Percentiles rank a stretch among this genome's conserved stretches.
Evolutionary conservation across 30 jellyfish, hydroid and myxozoan genomes (phyloP).

Genomic region (Clytia hemisphaerica): DNA sequence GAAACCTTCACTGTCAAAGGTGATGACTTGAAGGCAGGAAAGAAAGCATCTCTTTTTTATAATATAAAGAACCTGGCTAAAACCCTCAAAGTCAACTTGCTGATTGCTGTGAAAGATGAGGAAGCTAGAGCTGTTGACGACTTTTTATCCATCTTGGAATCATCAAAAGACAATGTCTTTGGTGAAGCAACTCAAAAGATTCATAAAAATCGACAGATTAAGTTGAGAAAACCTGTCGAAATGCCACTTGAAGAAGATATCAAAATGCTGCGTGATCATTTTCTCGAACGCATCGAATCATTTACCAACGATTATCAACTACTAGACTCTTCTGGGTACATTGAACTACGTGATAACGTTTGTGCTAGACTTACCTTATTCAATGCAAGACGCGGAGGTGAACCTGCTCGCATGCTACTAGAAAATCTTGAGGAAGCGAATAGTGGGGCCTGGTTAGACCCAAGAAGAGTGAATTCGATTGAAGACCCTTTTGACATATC

Average conservation of each 20-base stretch:
- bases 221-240: not conserved
- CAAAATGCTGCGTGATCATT: not conserved
- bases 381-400: constrained; percentile 24
- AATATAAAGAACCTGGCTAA: not conserved
- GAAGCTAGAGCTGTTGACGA: not conserved
- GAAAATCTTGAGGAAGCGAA: not conserved
- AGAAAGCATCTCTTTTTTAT: not conserved
- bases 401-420: constrained; percentile 6
- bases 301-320: too few relatives aligned
- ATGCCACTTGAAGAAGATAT: constrained; percentile 4
- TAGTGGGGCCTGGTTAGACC: not conserved
- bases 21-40: not conserved
- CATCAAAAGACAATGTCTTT: not conserved
- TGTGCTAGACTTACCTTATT: not conserved
- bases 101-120: not conserved
- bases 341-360: not conserved
- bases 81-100: not conserved
- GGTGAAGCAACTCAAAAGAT: constrained; percentile 2
- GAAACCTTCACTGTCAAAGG: not conserved
- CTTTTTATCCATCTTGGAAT: not conserved
- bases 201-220: not conserved
- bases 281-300: too few relatives aligned
- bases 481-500: constrained; percentile 3
- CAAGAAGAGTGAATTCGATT: not conserved
- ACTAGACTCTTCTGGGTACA: not conserved